Conservation (phyloP, 2,113 vertebrate species). For the Sinocyclocheilus maitianheensis region DNA sequence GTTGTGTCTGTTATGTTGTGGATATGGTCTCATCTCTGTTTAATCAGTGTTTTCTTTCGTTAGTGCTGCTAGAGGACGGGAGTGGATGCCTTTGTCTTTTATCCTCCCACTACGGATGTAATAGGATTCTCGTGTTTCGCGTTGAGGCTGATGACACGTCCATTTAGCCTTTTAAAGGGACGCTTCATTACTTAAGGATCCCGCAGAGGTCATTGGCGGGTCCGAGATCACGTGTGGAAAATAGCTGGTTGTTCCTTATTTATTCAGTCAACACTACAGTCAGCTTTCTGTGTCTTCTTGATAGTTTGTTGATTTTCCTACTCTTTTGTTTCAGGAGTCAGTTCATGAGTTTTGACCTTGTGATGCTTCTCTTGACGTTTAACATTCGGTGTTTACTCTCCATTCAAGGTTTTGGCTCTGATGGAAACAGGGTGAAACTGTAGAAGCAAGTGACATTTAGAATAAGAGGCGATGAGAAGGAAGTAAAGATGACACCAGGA, state of each 20-base stretch:
- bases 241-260: neutral
- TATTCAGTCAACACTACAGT: neutral
- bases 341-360: neutral
- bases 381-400: neutral
- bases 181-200: slow-evolving; percentile 19
- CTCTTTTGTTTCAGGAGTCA: neutral
- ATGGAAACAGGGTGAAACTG: slow-evolving; percentile 13
- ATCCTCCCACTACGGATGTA: slow-evolving; percentile 17
- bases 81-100: neutral
- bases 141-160: slow-evolving; percentile 1
- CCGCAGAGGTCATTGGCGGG: neutral
- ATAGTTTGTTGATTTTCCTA: too few relatives aligned
- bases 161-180: neutral
- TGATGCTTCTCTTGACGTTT: neutral
- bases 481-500: neutral
- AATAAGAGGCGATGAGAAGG: neutral
- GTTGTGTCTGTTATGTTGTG: slow-evolving; percentile 4
- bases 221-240: neutral
- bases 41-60: slow-evolving; percentile 32
- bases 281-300: neutral
- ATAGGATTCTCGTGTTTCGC: slow-evolving; percentile 38
- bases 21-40: slow-evolving; percentile 3
- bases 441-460: slow-evolving; percentile 30
- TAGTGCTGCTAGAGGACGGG: slow-evolving; percentile 20
- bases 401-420: neutral